phyloP scores from a whole-genome alignment of 2,888 invertebrate genomes.

The Prosapia bicincta region DNA sequence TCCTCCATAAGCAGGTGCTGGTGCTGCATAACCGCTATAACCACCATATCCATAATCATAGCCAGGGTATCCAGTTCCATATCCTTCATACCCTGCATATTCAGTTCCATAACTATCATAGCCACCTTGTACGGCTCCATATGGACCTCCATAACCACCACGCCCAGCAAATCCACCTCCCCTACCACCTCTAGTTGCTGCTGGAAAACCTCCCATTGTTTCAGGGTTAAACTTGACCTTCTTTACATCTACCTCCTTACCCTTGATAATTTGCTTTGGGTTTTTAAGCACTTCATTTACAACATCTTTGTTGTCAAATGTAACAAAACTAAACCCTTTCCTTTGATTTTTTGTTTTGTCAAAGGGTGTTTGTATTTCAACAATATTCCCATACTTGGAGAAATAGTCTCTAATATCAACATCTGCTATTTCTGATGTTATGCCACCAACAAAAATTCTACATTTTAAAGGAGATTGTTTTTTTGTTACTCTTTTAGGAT shows the following conservation, averaged over 20 bases:
- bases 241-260: slow-evolving; percentile 55
- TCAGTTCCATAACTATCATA: slow-evolving; percentile 45
- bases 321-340: slow-evolving; percentile 62
- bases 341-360: slow-evolving; percentile 62
- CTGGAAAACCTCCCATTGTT: slow-evolving; percentile 42
- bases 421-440: slow-evolving; percentile 58
- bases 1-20: slow-evolving; percentile 36
- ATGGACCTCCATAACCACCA: slow-evolving; percentile 37
- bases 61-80: slow-evolving; percentile 44
- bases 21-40: slow-evolving; percentile 42
- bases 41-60: slow-evolving; percentile 39
- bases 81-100: slow-evolving; percentile 47
- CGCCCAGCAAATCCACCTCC: slow-evolving; percentile 34
- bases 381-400: slow-evolving; percentile 57
- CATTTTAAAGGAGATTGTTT: slow-evolving; percentile 56
- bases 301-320: slow-evolving; percentile 59
- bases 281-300: slow-evolving; percentile 56
- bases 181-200: slow-evolving; percentile 33
- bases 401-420: slow-evolving; percentile 59
- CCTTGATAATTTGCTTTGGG: slow-evolving; percentile 56
- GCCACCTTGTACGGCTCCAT: slow-evolving; percentile 39
- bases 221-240: slow-evolving; percentile 56
- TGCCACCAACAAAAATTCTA: slow-evolving; percentile 63
- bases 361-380: slow-evolving; percentile 61
- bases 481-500: slow-evolving; percentile 62